phyloP scores from a whole-genome alignment of 2,888 invertebrate species.

The Deilephila elpenor region DNA sequence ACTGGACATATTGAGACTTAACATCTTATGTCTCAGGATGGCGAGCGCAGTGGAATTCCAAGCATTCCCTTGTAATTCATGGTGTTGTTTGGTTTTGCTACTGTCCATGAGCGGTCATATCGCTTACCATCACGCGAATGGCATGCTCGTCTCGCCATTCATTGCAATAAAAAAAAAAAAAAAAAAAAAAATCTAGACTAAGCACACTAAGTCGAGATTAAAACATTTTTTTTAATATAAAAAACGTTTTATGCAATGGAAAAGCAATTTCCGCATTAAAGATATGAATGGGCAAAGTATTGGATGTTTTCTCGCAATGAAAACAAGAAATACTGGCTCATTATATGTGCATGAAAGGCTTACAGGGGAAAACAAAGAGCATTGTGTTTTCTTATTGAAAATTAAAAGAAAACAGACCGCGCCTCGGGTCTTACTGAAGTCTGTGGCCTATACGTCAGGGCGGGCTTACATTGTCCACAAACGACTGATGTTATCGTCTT shows the following conservation, averaged over 20 bases:
- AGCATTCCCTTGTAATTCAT: no score
- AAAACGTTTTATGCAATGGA: not conserved
- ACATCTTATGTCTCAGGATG: no score
- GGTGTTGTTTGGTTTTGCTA: no score
- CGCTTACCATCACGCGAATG: no score
- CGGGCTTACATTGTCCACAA: not conserved
- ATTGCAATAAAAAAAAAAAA: no score
- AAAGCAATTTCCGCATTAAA: slow-evolving; percentile 19
- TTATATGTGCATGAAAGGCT: slow-evolving; percentile 29
- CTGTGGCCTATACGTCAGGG: not conserved
- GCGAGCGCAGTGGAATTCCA: no score
- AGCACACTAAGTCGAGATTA: not conserved
- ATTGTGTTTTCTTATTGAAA: slow-evolving; percentile 29
- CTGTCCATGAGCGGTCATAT: no score
- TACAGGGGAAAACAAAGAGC: slow-evolving; percentile 16
- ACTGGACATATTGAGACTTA: no score
- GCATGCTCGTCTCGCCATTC: no score
- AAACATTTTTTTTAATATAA: not conserved
- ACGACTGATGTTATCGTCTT: not conserved
- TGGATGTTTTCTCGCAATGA: slow-evolving; percentile 15
- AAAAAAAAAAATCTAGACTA: no score
- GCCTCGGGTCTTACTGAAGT: not conserved
- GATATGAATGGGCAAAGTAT: slow-evolving; percentile 18
- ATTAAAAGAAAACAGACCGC: slow-evolving; percentile 1
- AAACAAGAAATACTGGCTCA: slow-evolving; percentile 20